phyloP scores from a whole-genome alignment of 2,888 invertebrate genomes.

The Tachina fera region DNA sequence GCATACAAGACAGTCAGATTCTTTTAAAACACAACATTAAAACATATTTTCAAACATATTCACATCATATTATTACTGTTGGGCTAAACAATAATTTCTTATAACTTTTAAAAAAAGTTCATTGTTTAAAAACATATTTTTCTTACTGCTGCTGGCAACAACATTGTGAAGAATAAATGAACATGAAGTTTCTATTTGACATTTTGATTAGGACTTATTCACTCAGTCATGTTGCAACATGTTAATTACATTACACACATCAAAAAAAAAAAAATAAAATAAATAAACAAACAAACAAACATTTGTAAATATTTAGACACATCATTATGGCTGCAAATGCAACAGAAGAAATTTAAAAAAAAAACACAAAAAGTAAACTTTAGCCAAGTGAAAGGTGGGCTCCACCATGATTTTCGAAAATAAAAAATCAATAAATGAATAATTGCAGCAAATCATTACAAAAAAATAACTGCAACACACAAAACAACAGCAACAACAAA shows the following conservation, averaged over 20 bases:
- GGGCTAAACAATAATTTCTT: constrained; percentile 28
- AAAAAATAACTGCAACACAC: constrained; percentile 29
- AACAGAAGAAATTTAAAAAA: background rate
- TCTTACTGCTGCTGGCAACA: background rate
- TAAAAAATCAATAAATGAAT: constrained; percentile 54
- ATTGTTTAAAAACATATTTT: constrained; percentile 9
- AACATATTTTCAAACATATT: background rate
- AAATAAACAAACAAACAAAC: background rate
- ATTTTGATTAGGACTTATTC: constrained; percentile 66
- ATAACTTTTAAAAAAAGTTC: background rate
- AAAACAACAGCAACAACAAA: constrained; percentile 10
- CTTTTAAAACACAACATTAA: background rate
- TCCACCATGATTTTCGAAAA: constrained; percentile 32
- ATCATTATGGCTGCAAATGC: constrained; percentile 14
- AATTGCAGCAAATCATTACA: background rate
- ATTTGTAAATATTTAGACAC: constrained; percentile 49
- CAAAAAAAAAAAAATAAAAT: background rate
- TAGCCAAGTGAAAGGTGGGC: constrained; percentile 61
- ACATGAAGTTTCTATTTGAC: constrained; percentile 59
- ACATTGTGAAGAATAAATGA: constrained; percentile 17
- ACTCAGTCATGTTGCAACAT: constrained; percentile 64
- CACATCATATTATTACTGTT: constrained; percentile 41
- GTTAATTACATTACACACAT: constrained; percentile 51
- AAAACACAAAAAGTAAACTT: background rate
- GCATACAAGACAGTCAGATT: background rate